These are phyloP conservation scores for Fundulus diaphanus DNA, from an alignment of 2,797 vertebrate genomes.

Conservation along the genomic window DNA sequence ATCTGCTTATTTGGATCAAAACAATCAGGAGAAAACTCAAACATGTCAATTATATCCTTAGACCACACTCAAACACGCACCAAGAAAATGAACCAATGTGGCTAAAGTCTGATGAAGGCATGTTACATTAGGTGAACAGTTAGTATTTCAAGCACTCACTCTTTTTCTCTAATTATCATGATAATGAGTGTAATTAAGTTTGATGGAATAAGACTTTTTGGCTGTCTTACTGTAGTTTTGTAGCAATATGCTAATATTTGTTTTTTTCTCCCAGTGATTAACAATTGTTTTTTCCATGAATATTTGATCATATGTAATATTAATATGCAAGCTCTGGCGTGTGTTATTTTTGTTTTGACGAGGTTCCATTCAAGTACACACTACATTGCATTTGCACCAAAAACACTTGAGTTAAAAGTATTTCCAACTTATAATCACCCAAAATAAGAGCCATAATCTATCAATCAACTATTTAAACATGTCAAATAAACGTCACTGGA, in stretches of 20 bases:
- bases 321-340: neutral
- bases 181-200: slow-evolving; percentile 1
- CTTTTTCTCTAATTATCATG: neutral
- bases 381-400: neutral
- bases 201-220: neutral
- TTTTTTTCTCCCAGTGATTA: neutral
- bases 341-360: neutral
- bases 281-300: neutral
- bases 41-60: neutral
- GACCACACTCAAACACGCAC: neutral
- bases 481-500: slow-evolving; percentile 20
- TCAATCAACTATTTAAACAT: slow-evolving; percentile 18
- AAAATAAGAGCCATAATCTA: slow-evolving; percentile 22
- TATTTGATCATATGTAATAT: neutral
- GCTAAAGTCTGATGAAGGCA: slow-evolving; percentile 17
- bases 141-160: neutral
- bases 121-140: neutral
- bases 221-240: neutral
- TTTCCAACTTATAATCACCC: neutral
- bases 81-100: slow-evolving; percentile 14
- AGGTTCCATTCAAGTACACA: neutral
- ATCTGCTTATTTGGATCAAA: neutral
- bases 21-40: neutral
- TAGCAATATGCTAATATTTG: neutral
- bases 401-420: neutral